Evolutionary conservation across 2,113 vertebrate species (phyloP).

Genomic region (Genyomyrus donnyi): DNA sequence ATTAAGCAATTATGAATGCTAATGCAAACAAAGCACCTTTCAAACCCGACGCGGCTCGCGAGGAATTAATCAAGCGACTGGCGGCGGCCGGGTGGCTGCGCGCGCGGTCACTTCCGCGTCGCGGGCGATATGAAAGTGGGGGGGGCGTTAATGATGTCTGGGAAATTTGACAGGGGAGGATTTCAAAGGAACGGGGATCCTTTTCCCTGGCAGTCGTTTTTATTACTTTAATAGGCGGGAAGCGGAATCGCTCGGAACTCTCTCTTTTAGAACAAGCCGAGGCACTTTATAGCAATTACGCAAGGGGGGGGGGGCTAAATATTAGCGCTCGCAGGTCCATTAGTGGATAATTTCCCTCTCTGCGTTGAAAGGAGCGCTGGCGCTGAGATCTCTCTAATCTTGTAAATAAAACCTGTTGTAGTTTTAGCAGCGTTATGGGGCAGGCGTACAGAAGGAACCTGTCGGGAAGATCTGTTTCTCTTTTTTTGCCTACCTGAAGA

Average conservation of each 20-base stretch:
- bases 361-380: slow-evolving; percentile 33
- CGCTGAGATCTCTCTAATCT: slow-evolving; percentile 33
- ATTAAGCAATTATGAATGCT: slow-evolving; percentile 97
- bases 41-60: slow-evolving; percentile 59
- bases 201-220: slow-evolving; percentile 39
- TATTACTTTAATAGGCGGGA: slow-evolving; percentile 47
- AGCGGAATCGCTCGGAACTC: slow-evolving; percentile 38
- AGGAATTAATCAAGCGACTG: slow-evolving; percentile 63
- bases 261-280: slow-evolving; percentile 34
- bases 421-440: not conserved
- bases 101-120: slow-evolving; percentile 55
- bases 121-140: slow-evolving; percentile 44
- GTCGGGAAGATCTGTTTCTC: not conserved
- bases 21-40: slow-evolving; percentile 92
- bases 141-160: slow-evolving; percentile 55
- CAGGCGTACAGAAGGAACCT: not conserved
- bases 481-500: not conserved
- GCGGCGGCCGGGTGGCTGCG: slow-evolving; percentile 23
- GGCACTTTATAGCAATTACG: slow-evolving; percentile 44
- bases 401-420: slow-evolving; percentile 27
- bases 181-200: slow-evolving; percentile 41
- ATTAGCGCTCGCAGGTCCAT: slow-evolving; percentile 59
- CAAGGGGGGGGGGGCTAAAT: slow-evolving; percentile 63
- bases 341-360: slow-evolving; percentile 60
- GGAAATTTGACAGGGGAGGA: slow-evolving; percentile 48